Conservation (phyloP, 2,797 vertebrate species). For the Euphonia xanthogaster region DNA sequence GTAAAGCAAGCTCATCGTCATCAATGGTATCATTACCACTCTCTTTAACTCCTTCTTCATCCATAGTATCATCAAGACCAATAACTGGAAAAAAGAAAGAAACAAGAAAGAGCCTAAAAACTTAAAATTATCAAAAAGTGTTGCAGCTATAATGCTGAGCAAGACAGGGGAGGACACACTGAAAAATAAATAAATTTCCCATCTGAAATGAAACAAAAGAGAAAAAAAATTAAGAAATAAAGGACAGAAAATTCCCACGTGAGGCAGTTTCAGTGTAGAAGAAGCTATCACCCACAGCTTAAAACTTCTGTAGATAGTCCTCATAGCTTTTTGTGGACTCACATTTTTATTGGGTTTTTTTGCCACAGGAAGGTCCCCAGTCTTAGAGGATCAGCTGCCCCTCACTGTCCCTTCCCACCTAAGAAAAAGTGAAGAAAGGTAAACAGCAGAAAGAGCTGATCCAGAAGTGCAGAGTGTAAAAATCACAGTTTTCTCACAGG, state of each 20-base stretch:
- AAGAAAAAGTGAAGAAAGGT: slow-evolving; percentile 60
- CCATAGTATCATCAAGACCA: slow-evolving; percentile 84
- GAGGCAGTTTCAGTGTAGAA: slow-evolving; percentile 18
- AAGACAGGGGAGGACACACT: background rate
- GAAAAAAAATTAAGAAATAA: background rate
- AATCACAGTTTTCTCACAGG: background rate
- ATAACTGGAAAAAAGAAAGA: slow-evolving; percentile 72
- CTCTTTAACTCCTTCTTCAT: slow-evolving; percentile 82
- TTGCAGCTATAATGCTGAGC: background rate
- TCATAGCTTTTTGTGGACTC: slow-evolving; percentile 27
- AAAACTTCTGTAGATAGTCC: slow-evolving; percentile 21
- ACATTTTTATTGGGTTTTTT: slow-evolving; percentile 5
- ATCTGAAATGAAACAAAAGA: background rate
- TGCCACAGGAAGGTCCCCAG: slow-evolving; percentile 48
- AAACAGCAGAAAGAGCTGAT: slow-evolving; percentile 66
- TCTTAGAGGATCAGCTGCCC: slow-evolving; percentile 58
- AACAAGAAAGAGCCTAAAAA: slow-evolving; percentile 53
- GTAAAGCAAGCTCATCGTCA: slow-evolving; percentile 78
- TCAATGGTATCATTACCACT: slow-evolving; percentile 76
- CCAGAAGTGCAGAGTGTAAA: slow-evolving; percentile 15
- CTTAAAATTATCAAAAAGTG: slow-evolving; percentile 3
- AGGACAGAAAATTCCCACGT: slow-evolving; percentile 18
- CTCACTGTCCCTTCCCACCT: slow-evolving; percentile 61
- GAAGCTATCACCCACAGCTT: slow-evolving; percentile 24
- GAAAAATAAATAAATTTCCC: background rate